Evolutionary conservation across 2,797 vertebrate species (phyloP), one percentile per base, ranked within the genome.

Genomic region (Sebastes minor): DNA sequence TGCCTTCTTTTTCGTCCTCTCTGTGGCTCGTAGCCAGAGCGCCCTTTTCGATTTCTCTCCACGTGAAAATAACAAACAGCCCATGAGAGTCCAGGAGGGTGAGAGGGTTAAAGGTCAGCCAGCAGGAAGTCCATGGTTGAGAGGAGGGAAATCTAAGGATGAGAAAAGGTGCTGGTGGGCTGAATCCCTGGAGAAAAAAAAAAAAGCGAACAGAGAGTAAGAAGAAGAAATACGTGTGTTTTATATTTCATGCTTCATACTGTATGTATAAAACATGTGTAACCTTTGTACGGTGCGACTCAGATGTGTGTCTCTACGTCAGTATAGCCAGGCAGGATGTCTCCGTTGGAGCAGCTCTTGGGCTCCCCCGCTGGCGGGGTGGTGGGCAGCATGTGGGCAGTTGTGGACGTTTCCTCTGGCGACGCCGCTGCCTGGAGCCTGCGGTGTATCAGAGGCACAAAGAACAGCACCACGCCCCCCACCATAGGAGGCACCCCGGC

Each of bases 401-500:
- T 96, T 2, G 92, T 81, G 83, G 96, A 96, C 0, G 92, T 94
- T 86, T 98, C 97, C 74, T 95, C 92, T 4, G 92, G 86, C 53
- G 94, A 89, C 32, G 93, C 86, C 8, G 86, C 91, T 3, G 81
- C 70, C 70, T 94, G 96, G 85, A 96, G 94, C 78, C 94, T 93
- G 87, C 92, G 95, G 81, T 98, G 97, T 66, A 98, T 92, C 86
- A 98, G 91, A n/a, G 99, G 99, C 63, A 99, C 97, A 16, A 96
- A 96, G 56, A 98, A 97, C 59, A 99, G 97, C 91, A 99, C 96
- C 76, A 98, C 59, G 2, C 95, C 97, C 1, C 99, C 98, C 6
- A 99, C 90, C 35, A 99, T 96, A 20, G 98, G 98, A 22, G 99
- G 98, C 10, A 99, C 95, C 6, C 98, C 99, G 0, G 99, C 98